phyloP scores from a whole-genome alignment of 1,140 invertebrate species.

The Papilio aristodemus region DNA sequence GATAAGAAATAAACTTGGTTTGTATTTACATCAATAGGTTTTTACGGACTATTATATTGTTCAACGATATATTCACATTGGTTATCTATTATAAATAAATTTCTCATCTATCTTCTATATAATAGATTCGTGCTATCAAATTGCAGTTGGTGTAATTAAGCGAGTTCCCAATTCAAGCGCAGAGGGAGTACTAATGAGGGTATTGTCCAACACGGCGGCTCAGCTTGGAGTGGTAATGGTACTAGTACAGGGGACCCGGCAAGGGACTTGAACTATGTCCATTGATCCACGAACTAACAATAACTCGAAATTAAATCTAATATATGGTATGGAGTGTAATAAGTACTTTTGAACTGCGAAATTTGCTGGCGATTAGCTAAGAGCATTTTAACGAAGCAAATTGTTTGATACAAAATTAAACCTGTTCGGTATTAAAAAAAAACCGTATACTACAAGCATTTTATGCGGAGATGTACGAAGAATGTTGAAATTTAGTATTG shows the following conservation, averaged over 20 bases:
- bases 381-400: too few relatives aligned
- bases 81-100: not conserved
- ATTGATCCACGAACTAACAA: not conserved
- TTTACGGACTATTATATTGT: too few relatives aligned
- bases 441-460: too few relatives aligned
- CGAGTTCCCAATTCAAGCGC: constrained; percentile 17
- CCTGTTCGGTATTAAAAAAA: too few relatives aligned
- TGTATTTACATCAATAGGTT: too few relatives aligned
- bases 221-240: constrained; percentile 3
- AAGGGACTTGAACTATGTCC: constrained; percentile 19
- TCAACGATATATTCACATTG: not conserved
- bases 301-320: not conserved
- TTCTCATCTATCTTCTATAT: not conserved
- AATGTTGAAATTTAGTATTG: too few relatives aligned
- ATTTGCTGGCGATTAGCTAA: not conserved
- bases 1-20: too few relatives aligned
- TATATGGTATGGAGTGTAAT: not conserved
- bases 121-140: constrained; percentile 3
- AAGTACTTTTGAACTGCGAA: not conserved
- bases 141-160: constrained; percentile 23
- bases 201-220: constrained; percentile 29
- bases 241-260: constrained; percentile 1
- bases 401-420: too few relatives aligned
- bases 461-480: too few relatives aligned
- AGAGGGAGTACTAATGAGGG: constrained; percentile 31